Percentiles rank a stretch among this genome's conserved stretches.
These are phyloP conservation scores for Podiceps cristatus DNA, from an alignment of 2,113 vertebrate species.

Conservation along the genomic window DNA sequence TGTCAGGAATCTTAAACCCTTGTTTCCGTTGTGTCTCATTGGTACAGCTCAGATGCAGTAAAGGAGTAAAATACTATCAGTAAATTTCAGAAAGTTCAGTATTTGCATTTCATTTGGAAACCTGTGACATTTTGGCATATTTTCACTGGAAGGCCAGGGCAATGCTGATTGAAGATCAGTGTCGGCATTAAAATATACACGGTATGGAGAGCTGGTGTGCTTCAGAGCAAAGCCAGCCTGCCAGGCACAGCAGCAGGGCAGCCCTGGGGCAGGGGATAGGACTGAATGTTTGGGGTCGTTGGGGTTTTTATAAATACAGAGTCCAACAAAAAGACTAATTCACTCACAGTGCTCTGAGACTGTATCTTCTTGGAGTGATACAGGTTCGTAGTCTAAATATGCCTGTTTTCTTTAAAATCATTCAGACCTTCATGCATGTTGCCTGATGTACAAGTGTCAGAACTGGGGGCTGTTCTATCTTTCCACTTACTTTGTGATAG, in stretches of 20 bases:
- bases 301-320: neutral
- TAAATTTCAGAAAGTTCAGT: conserved; percentile 69
- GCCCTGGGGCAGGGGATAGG: neutral
- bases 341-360: neutral
- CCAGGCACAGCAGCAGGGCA: neutral
- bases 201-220: neutral
- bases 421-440: neutral
- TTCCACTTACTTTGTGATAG: neutral
- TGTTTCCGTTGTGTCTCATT: neutral
- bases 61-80: conserved; percentile 49
- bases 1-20: conserved; percentile 31
- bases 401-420: neutral
- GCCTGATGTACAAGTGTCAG: neutral
- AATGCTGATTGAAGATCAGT: conserved; percentile 59
- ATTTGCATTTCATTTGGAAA: conserved; percentile 72
- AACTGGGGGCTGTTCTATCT: neutral
- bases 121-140: conserved; percentile 59
- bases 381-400: neutral
- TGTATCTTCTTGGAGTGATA: neutral
- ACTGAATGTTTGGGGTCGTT: neutral
- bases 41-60: conserved; percentile 5
- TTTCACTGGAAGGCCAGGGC: conserved; percentile 53
- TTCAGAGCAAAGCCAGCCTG: neutral
- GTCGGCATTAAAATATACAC: conserved; percentile 11
- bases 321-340: neutral